Conservation (phyloP, 2,113 vertebrate genomes). For the Spea multiplicata region DNA sequence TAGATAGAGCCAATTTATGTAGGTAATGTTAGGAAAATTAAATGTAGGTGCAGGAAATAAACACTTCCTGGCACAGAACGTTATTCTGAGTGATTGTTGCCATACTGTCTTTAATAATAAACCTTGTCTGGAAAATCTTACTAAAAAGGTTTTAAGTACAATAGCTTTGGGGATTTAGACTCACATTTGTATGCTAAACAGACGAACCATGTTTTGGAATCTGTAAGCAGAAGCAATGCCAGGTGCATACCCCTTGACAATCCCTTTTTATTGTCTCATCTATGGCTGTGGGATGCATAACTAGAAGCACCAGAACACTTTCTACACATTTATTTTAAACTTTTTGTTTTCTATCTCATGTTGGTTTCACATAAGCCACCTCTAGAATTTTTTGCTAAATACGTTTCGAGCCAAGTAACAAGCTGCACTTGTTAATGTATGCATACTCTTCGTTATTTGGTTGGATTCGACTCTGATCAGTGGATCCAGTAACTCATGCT, state of each 20-base stretch:
- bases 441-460: neutral
- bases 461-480: neutral
- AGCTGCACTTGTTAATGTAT: neutral
- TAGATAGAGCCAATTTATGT: slow-evolving; percentile 67
- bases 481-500: neutral
- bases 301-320: neutral
- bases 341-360: neutral
- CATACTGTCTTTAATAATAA: slow-evolving; percentile 37
- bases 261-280: slow-evolving; percentile 35
- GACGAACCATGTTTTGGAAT: slow-evolving; percentile 37
- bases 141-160: slow-evolving; percentile 42
- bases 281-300: slow-evolving; percentile 16
- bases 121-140: slow-evolving; percentile 38
- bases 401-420: neutral
- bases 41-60: slow-evolving; percentile 60
- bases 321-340: slow-evolving; percentile 6
- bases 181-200: slow-evolving; percentile 47
- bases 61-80: slow-evolving; percentile 58
- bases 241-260: slow-evolving; percentile 46
- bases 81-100: slow-evolving; percentile 59
- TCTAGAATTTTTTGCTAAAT: neutral
- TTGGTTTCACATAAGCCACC: neutral
- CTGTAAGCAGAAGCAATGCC: slow-evolving; percentile 30
- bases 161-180: slow-evolving; percentile 44
- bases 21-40: slow-evolving; percentile 70